A percentile compares a stretch with the other conserved stretches of the same genome.
These are phyloP conservation scores for Anoplopoma fimbria DNA, from an alignment of 2,113 vertebrate species.

Conservation along the genomic window DNA sequence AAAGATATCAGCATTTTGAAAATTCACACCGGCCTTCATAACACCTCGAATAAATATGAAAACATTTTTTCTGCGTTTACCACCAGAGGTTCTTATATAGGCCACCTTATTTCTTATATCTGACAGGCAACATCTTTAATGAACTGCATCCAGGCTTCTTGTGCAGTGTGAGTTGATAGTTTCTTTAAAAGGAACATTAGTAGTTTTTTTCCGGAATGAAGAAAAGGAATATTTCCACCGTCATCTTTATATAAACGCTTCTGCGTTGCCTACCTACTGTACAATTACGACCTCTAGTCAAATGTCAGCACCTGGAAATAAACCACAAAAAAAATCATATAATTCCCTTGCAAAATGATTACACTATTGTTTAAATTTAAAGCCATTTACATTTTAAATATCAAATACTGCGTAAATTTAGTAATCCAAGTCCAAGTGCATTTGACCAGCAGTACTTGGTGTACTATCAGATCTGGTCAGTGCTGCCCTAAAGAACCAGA, in stretches of 20 bases:
- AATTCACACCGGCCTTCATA: background rate
- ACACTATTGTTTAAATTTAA: background rate
- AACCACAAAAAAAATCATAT: background rate
- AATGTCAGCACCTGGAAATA: background rate
- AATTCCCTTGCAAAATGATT: background rate
- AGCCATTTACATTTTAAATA: background rate
- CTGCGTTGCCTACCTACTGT: background rate
- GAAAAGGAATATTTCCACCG: background rate
- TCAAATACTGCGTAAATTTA: background rate
- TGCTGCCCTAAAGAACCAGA: background rate
- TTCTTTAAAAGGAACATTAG: background rate
- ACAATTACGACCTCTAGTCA: background rate
- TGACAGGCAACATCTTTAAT: background rate
- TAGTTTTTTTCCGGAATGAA: background rate
- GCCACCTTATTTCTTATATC: background rate
- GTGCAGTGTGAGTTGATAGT: background rate
- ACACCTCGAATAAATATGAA: background rate
- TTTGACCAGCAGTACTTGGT: background rate
- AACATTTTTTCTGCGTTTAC: background rate
- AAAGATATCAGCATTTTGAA: background rate
- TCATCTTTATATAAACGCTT: constrained; percentile 5
- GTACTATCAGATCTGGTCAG: background rate
- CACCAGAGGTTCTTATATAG: background rate
- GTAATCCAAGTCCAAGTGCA: constrained; percentile 10
- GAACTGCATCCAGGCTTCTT: background rate